Evolutionary conservation across 2,888 invertebrate genomes (phyloP).

Genomic region (Drosophila engyochracea): DNA sequence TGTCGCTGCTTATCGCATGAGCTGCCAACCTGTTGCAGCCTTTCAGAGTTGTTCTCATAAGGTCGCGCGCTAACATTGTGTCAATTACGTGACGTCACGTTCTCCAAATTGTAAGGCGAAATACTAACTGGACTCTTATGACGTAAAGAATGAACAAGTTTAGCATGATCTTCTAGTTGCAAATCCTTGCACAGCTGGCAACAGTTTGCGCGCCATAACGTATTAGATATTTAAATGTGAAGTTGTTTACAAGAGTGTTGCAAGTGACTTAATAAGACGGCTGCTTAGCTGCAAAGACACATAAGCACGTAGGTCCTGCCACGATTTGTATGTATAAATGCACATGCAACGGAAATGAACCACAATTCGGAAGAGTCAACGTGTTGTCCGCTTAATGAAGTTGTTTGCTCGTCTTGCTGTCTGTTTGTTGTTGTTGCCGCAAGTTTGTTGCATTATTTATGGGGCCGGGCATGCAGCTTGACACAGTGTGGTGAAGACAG

Average conservation of each 20-base stretch:
- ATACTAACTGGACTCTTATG: neutral
- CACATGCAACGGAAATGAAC: constrained; percentile 58
- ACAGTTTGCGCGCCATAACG: constrained; percentile 23
- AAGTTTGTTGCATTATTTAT: constrained; percentile 69
- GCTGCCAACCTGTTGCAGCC: constrained; percentile 53
- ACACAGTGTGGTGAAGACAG: constrained; percentile 5
- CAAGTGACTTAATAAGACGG: constrained; percentile 1
- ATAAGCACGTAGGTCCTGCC: constrained; percentile 40
- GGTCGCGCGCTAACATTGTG: neutral
- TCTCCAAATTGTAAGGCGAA: too few species aligned
- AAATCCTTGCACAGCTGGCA: constrained; percentile 8
- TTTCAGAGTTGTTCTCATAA: neutral
- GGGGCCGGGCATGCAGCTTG: constrained; percentile 16
- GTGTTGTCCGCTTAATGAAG: constrained; percentile 62
- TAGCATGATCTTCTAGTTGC: constrained; percentile 13
- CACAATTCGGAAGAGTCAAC: constrained; percentile 59
- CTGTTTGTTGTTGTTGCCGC: constrained; percentile 17
- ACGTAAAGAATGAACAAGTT: neutral
- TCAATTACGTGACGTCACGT: constrained; percentile 23
- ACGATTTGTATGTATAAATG: constrained; percentile 49
- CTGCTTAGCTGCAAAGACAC: neutral
- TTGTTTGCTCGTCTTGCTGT: constrained; percentile 26
- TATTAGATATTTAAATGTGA: constrained; percentile 25
- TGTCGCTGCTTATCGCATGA: constrained; percentile 5
- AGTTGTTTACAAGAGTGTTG: constrained; percentile 17